Conservation (phyloP, 1,140 invertebrate species). For the Drosophila arizonae region DNA sequence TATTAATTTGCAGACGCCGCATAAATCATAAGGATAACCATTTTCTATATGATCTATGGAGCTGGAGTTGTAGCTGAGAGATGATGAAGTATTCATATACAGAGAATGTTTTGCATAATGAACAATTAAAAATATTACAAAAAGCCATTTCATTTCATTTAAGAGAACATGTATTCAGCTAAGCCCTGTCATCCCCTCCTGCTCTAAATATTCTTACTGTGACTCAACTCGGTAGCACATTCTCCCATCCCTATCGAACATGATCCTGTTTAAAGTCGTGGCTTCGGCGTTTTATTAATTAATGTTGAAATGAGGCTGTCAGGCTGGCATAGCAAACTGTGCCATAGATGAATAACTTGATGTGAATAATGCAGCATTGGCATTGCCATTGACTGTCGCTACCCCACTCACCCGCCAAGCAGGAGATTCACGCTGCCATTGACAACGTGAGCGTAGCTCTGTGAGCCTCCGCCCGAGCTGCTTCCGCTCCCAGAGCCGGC, state of each 20-base stretch:
- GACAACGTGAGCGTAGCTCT: slow-evolving; percentile 81
- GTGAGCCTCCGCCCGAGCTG: slow-evolving; percentile 46
- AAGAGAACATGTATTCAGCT: not conserved
- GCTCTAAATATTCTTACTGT: too few relatives aligned
- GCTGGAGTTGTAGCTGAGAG: not conserved
- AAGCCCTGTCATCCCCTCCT: too few relatives aligned
- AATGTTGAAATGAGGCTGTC: too few relatives aligned
- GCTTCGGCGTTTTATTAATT: too few relatives aligned
- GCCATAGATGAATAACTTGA: slow-evolving; percentile 30
- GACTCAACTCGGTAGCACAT: too few relatives aligned
- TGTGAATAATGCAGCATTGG: slow-evolving; percentile 30
- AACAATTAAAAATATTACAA: slow-evolving; percentile 45
- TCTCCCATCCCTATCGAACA: too few relatives aligned
- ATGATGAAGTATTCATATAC: slow-evolving; percentile 36
- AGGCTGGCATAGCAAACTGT: slow-evolving; percentile 1
- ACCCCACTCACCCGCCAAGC: slow-evolving; percentile 85
- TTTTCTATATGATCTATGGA: slow-evolving; percentile 54
- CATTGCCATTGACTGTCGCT: not conserved
- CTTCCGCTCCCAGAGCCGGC: slow-evolving; percentile 45
- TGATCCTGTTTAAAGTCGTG: too few relatives aligned
- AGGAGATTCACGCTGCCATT: slow-evolving; percentile 86
- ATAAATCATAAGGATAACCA: slow-evolving; percentile 57
- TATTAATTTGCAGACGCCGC: slow-evolving; percentile 64
- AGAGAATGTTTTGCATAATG: slow-evolving; percentile 23
- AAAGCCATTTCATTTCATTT: slow-evolving; percentile 17